Percentiles rank a stretch among this genome's conserved stretches.
phyloP scores from a whole-genome alignment of 2,888 invertebrate species.

The Nomada goodeniana region DNA sequence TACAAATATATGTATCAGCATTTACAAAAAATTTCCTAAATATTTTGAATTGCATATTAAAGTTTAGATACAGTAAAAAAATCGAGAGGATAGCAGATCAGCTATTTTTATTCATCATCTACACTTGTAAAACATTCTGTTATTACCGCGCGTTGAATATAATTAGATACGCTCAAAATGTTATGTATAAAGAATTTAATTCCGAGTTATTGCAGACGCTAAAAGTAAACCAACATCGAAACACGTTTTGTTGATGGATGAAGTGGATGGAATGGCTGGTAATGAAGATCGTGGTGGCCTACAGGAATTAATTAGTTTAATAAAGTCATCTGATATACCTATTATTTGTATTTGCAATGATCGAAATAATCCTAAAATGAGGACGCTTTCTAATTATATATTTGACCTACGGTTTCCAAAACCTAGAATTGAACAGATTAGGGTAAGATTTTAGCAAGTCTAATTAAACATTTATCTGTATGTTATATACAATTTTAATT shows the following conservation, averaged over 20 bases:
- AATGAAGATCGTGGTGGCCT: conserved; percentile 99
- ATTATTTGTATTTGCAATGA: conserved; percentile 99
- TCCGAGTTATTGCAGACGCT: conserved; percentile 39
- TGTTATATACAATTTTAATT: neutral
- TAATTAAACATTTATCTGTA: conserved; percentile 4
- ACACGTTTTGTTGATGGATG: conserved; percentile 99
- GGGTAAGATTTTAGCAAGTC: conserved; percentile 85
- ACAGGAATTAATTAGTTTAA: conserved; percentile 95
- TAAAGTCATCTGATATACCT: conserved; percentile 94
- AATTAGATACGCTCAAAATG: neutral
- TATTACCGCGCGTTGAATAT: neutral
- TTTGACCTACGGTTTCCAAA: conserved; percentile 95
- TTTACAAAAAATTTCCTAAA: no score
- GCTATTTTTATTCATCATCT: neutral
- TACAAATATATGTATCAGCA: no score
- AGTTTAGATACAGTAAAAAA: neutral
- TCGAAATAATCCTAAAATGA: conserved; percentile 95
- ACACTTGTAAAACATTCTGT: neutral
- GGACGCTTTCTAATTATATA: conserved; percentile 96
- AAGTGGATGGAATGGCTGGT: conserved; percentile 99
- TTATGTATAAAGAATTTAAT: neutral
- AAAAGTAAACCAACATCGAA: conserved; percentile 84
- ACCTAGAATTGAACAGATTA: conserved; percentile 95
- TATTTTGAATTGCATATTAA: no score
- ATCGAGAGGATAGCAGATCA: neutral